phyloP scores from a whole-genome alignment of 2,797 vertebrate genomes.

The Yasuhikotakia modesta region DNA sequence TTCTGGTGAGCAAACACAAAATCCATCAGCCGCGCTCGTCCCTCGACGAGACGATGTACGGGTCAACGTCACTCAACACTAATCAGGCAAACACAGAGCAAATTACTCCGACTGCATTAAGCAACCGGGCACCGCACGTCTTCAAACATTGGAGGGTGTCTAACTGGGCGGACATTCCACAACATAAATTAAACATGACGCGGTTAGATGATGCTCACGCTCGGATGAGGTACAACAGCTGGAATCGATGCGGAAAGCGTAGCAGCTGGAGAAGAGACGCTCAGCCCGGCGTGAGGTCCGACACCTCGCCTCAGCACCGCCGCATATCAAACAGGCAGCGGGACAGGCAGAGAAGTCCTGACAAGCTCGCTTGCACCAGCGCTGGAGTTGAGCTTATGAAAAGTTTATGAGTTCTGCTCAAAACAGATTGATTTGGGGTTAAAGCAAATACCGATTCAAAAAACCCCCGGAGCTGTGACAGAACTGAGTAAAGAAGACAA shows the following conservation, averaged over 20 bases:
- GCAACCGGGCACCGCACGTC: conserved; percentile 75
- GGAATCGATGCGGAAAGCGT: conserved; percentile 55
- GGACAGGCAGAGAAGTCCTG: conserved; percentile 47
- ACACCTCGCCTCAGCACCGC: conserved; percentile 45
- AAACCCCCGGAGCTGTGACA: conserved; percentile 71
- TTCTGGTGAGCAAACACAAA: conserved; percentile 54
- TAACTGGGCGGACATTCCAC: conserved; percentile 69
- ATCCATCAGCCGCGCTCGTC: conserved; percentile 37
- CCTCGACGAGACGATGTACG: conserved; percentile 45
- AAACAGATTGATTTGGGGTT: conserved; percentile 78
- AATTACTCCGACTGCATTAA: conserved; percentile 79
- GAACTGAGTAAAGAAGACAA: conserved; percentile 45
- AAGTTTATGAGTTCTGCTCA: conserved; percentile 79
- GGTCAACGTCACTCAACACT: conserved; percentile 66
- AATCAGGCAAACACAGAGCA: conserved; percentile 78
- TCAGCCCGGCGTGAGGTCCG: conserved; percentile 41
- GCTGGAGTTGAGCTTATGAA: conserved; percentile 74
- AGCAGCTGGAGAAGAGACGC: conserved; percentile 38
- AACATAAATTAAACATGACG: conserved; percentile 77
- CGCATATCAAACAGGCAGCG: conserved; percentile 54
- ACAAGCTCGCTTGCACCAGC: conserved; percentile 57
- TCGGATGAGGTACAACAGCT: conserved; percentile 61
- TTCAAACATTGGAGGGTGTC: conserved; percentile 78
- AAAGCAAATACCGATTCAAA: conserved; percentile 77
- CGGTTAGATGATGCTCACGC: conserved; percentile 46